A percentile compares a stretch with the other conserved stretches of the same genome.
phyloP scores from a whole-genome alignment of 37 sponge, comb jelly and placozoan genomes.

The Eunapius fragilis region DNA sequence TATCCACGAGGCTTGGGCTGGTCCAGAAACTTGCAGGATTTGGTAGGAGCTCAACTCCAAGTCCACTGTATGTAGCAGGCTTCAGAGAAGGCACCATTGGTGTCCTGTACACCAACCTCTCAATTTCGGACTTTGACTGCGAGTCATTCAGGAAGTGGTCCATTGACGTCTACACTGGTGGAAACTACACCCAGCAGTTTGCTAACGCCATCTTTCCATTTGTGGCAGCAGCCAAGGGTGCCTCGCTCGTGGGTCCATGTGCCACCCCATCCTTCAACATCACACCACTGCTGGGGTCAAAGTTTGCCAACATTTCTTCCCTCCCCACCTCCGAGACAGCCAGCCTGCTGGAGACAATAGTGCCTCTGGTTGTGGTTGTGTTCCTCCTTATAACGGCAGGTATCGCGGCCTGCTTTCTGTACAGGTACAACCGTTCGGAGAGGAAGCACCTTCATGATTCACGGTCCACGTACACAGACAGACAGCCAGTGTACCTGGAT shows the following conservation, averaged over 20 bases:
- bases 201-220: conserved; percentile 15
- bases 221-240: neutral
- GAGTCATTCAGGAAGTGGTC: conserved; percentile 14
- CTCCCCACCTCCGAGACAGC: neutral
- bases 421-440: conserved; percentile 24
- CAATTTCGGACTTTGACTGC: conserved; percentile 54
- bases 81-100: conserved; percentile 34
- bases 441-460: neutral
- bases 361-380: conserved; percentile 31
- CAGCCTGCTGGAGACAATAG: conserved; percentile 32
- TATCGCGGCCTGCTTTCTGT: conserved; percentile 14
- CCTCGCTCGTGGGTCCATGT: conserved; percentile 36
- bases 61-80: conserved; percentile 1
- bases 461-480: neutral
- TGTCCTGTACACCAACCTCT: conserved; percentile 40
- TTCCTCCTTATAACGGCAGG: conserved; percentile 16
- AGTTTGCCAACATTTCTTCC: neutral
- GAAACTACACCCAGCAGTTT: conserved; percentile 16
- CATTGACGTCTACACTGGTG: neutral
- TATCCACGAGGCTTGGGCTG: conserved; percentile 26
- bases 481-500: neutral
- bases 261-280: neutral
- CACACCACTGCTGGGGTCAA: conserved; percentile 2
- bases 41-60: neutral
- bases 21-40: neutral